Percentiles rank a stretch among this genome's conserved stretches.
These are phyloP conservation scores for Micrastur ruficollis DNA, from an alignment of 2,797 vertebrate genomes.

Conservation along the genomic window DNA sequence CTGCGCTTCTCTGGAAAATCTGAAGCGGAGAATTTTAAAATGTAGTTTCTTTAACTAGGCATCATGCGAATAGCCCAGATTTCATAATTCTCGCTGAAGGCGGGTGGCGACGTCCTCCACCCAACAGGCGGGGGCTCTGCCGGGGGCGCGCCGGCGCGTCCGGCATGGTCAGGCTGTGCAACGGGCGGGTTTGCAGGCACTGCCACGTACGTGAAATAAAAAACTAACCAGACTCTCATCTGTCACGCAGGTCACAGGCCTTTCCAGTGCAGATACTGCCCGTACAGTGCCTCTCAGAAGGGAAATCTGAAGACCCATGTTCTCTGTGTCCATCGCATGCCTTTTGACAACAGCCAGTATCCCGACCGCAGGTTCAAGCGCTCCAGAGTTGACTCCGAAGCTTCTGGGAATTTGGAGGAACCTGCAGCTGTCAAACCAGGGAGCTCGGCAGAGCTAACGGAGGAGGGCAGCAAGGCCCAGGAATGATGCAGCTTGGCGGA, in stretches of 20 bases:
- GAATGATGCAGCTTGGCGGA: constrained; percentile 62
- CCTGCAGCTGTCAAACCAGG: constrained; percentile 45
- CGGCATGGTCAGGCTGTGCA: neutral
- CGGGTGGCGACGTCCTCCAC: fast-evolving
- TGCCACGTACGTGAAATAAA: neutral
- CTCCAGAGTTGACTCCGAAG: constrained; percentile 81
- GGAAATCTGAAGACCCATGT: constrained; percentile 96
- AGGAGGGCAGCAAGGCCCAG: constrained; percentile 67
- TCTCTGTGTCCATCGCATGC: constrained; percentile 92
- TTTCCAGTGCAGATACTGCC: constrained; percentile 91
- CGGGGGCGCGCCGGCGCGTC: fast-evolving
- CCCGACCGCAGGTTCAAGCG: constrained; percentile 93
- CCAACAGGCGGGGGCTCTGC: neutral
- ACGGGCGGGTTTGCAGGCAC: fast-evolving
- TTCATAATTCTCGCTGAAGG: neutral
- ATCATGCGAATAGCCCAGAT: neutral
- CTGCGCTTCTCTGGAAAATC: neutral
- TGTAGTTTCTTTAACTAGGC: neutral
- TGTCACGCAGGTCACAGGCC: constrained; percentile 81
- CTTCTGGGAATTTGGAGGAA: constrained; percentile 76
- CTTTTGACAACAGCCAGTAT: constrained; percentile 96
- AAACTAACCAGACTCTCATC: constrained; percentile 48
- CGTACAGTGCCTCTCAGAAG: constrained; percentile 94
- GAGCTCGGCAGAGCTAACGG: constrained; percentile 58
- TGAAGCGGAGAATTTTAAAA: neutral